Evolutionary conservation across 2,113 vertebrate species (phyloP).

Genomic region (Oncorhynchus keta): DNA sequence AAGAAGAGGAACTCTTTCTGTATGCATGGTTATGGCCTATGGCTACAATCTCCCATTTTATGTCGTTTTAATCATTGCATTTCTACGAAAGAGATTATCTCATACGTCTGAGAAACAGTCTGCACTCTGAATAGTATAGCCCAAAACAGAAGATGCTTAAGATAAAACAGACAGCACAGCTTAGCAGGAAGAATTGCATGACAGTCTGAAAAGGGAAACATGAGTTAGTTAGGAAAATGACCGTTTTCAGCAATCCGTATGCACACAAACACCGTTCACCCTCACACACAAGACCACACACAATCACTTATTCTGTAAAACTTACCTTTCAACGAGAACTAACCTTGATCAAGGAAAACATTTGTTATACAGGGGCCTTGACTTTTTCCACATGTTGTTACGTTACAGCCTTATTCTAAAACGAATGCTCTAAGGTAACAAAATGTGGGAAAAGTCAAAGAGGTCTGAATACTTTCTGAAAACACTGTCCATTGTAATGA

Average conservation of each 20-base stretch:
- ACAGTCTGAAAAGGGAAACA: background rate
- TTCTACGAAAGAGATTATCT: background rate
- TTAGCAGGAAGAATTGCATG: constrained; percentile 4
- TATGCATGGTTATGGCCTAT: constrained; percentile 3
- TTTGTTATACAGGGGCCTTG: too few relatives aligned
- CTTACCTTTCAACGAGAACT: constrained; percentile 37
- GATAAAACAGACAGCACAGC: background rate
- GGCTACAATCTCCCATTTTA: background rate
- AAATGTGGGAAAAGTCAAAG: too few relatives aligned
- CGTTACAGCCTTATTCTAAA: too few relatives aligned
- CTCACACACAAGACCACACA: background rate
- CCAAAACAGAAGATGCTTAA: background rate
- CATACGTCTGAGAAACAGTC: background rate
- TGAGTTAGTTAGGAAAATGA: background rate
- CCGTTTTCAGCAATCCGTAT: background rate
- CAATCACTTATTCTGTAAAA: constrained; percentile 19
- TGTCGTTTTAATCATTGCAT: background rate
- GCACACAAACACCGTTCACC: background rate
- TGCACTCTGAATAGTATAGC: background rate
- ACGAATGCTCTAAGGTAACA: too few relatives aligned
- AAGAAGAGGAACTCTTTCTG: constrained; percentile 10
- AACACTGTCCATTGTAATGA: background rate
- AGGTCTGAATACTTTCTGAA: too few relatives aligned
- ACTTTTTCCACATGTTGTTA: too few relatives aligned
- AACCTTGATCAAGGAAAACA: background rate